Conservation (phyloP, 2,888 invertebrate genomes). For the Apodemia zela region DNA sequence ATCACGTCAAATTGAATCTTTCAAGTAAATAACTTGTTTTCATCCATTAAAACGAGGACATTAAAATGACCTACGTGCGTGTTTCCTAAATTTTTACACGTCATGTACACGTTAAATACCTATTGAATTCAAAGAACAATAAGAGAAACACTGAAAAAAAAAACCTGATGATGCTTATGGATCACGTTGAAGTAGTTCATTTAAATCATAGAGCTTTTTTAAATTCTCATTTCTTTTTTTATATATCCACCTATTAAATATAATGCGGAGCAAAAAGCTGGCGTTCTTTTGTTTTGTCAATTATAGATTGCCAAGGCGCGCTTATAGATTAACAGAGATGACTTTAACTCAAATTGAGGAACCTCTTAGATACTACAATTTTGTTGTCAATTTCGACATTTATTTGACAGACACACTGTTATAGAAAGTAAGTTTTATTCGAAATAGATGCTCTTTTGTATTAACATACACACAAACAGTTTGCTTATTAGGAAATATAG, state of each 20-base stretch:
- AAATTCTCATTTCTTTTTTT: not conserved
- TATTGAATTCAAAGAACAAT: not conserved
- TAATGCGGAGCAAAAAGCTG: not conserved
- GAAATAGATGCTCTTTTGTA: too few relatives aligned
- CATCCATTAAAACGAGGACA: conserved; percentile 2
- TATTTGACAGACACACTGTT: too few relatives aligned
- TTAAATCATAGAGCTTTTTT: too few relatives aligned
- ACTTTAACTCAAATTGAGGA: not conserved
- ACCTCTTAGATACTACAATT: too few relatives aligned
- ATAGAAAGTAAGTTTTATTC: too few relatives aligned
- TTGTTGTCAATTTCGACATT: too few relatives aligned
- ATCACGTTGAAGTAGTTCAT: not conserved
- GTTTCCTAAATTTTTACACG: not conserved
- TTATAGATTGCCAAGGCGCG: not conserved
- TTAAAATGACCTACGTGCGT: not conserved
- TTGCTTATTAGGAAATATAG: too few relatives aligned
- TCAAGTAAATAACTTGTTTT: conserved; percentile 3
- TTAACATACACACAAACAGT: too few relatives aligned
- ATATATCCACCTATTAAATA: not conserved
- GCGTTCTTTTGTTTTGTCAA: not conserved
- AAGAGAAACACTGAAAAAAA: not conserved
- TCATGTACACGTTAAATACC: not conserved
- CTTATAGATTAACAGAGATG: not conserved
- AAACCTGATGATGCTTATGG: not conserved
- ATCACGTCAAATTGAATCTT: conserved; percentile 2